Evolutionary conservation across 2,797 vertebrate genomes (phyloP).

Genomic region (Fistularia tabacaria): DNA sequence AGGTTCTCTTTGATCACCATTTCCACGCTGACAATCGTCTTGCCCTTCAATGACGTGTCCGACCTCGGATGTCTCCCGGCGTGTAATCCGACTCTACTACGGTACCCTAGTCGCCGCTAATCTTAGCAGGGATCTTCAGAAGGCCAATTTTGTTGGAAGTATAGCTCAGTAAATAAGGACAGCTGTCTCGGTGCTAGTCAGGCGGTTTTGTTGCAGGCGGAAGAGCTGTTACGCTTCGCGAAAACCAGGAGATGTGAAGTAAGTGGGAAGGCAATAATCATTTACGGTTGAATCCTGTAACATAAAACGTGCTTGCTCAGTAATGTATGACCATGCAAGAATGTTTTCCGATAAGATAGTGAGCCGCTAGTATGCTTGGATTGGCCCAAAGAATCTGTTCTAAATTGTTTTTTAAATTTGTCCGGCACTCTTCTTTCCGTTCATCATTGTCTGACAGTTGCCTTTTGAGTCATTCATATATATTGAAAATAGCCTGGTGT

Average conservation of each 20-base stretch:
- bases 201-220: slow-evolving; percentile 22
- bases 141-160: slow-evolving; percentile 42
- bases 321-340: slow-evolving; percentile 1
- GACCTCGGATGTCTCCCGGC: slow-evolving; percentile 52
- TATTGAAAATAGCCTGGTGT: slow-evolving; percentile 34
- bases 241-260: slow-evolving; percentile 21
- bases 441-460: slow-evolving; percentile 34
- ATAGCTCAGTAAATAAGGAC: slow-evolving; percentile 45
- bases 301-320: neutral
- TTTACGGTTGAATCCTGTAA: slow-evolving; percentile 1
- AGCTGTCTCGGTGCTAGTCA: slow-evolving; percentile 46
- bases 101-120: slow-evolving; percentile 32
- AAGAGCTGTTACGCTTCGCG: slow-evolving; percentile 24
- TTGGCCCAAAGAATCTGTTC: neutral
- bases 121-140: slow-evolving; percentile 50
- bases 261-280: slow-evolving; percentile 11
- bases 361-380: slow-evolving; percentile 13
- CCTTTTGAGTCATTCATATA: slow-evolving; percentile 34
- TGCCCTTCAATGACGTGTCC: slow-evolving; percentile 27
- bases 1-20: slow-evolving; percentile 60
- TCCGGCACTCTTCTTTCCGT: neutral
- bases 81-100: slow-evolving; percentile 38
- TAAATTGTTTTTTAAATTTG: neutral
- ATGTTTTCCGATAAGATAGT: slow-evolving; percentile 2
- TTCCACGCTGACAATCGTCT: slow-evolving; percentile 25